Evolutionary conservation across 1,140 invertebrate species (phyloP), one percentile per base, ranked within the genome.

Genomic region (Nasonia giraulti): DNA sequence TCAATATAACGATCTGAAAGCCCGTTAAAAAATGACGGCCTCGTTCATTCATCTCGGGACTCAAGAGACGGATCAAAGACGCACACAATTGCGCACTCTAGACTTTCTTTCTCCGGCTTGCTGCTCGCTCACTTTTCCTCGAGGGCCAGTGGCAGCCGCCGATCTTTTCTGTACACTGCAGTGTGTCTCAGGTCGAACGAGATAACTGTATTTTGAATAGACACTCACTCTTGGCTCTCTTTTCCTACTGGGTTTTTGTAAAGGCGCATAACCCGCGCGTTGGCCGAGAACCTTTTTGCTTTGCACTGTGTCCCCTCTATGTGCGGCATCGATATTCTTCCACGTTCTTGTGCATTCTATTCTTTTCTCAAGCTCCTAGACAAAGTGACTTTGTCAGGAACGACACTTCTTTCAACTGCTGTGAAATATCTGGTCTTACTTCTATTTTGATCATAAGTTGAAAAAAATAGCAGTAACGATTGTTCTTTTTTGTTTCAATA

Each of bases 151-250:
- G 37, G 55, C 4, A 62, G 55, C 55, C 55, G 20, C 20, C 55
- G 17, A 62, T 14, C 40, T 62, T 2, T 1, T n/a, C 20, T 6
- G 55, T 69, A 2, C 40, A 71, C 20, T 80, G 20, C 5, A 37
- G n/a, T 40, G 33, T 62, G 66, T 47, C 11, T 47, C 44, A n/a
- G 66, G 11, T 71, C 62, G 66, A 80, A 71, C n/a, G 68, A 73
- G 44, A 62, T 81, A 81, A 81, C 80, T 81, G 33, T 55, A 73
- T 81, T 81, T 81, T 74, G 23, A 81, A 81, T 55, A 73, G 69
- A 74, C 69, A 73, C 69, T 73, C 33, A 37, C 33, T 37, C 14
- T 11, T 6, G 0, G 69, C 27, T 33, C 27, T 74, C 69, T 55
- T 44, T 55, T 74, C 11, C 69, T 74, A 27, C 50, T n/a, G 40